A percentile compares a stretch with the other conserved stretches of the same genome.
Conservation (phyloP, 2,797 vertebrate species). For the Brachyrhaphis roseni region DNA sequence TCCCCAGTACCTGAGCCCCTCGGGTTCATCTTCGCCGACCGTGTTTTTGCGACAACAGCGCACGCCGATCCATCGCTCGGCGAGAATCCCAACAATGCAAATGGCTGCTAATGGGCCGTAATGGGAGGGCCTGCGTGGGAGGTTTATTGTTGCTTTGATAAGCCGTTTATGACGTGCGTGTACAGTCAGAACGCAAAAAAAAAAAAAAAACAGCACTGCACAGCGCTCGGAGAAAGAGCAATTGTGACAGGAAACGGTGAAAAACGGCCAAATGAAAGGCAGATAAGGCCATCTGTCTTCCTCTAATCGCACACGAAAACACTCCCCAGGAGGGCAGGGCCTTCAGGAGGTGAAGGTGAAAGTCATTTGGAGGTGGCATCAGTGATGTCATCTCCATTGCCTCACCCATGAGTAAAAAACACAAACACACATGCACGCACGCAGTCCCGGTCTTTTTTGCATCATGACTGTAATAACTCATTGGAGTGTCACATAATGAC, state of each 20-base stretch:
- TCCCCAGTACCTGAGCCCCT: conserved; percentile 1
- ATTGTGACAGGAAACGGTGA: not conserved
- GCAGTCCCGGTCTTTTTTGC: conserved; percentile 8
- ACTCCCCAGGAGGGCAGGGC: conserved; percentile 36
- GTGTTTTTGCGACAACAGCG: conserved; percentile 22
- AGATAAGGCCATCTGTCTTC: conserved; percentile 24
- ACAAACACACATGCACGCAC: not conserved
- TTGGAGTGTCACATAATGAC: conserved; percentile 14
- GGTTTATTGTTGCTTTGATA: conserved; percentile 77
- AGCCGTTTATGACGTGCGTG: conserved; percentile 58
- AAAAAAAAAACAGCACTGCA: not conserved
- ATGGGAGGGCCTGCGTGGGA: conserved; percentile 56
- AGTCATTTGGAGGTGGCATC: conserved; percentile 26
- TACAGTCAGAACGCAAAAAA: conserved; percentile 27
- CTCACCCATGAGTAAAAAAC: conserved; percentile 1
- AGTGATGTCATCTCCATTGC: conserved; percentile 35
- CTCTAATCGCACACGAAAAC: conserved; percentile 15
- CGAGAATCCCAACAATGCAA: conserved; percentile 59
- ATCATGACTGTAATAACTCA: conserved; percentile 52
- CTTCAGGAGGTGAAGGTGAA: conserved; percentile 45
- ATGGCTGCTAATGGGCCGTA: conserved; percentile 50
- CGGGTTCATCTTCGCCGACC: conserved; percentile 15
- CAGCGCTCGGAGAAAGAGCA: conserved; percentile 17
- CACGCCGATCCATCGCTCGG: conserved; percentile 21
- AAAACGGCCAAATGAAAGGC: conserved; percentile 9